Evolutionary conservation across 2,797 vertebrate species (phyloP).

Genomic region (Alfaro cultratus): DNA sequence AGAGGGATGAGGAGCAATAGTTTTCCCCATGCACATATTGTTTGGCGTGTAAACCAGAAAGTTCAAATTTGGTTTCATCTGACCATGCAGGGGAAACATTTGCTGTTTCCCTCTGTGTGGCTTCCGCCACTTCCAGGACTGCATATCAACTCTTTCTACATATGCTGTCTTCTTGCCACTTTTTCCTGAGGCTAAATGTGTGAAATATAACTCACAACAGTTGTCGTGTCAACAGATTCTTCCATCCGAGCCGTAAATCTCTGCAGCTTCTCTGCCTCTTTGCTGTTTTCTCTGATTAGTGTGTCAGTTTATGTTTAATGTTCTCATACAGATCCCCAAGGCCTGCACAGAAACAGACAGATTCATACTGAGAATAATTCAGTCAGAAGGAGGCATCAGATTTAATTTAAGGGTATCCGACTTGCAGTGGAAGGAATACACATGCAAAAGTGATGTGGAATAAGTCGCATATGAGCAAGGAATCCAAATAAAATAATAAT

Average conservation of each 20-base stretch:
- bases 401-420: neutral
- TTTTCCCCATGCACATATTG: neutral
- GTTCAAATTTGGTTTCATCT: neutral
- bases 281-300: neutral
- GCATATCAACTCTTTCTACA: neutral
- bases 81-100: neutral
- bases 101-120: neutral
- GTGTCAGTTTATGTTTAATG: neutral
- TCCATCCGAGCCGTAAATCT: neutral
- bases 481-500: neutral
- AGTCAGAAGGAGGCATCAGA: neutral
- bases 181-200: neutral
- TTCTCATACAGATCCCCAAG: neutral
- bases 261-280: neutral
- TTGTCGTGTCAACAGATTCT: neutral
- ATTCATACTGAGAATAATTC: neutral
- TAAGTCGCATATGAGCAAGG: neutral
- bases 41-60: neutral
- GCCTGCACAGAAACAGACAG: neutral
- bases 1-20: neutral
- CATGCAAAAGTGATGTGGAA: neutral
- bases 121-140: neutral
- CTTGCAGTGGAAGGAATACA: neutral
- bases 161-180: neutral
- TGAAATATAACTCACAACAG: neutral